Percentiles rank a stretch among this genome's conserved stretches.
phyloP scores from a whole-genome alignment of 2,797 vertebrate genomes.

The Hydrocynus forskahlii region DNA sequence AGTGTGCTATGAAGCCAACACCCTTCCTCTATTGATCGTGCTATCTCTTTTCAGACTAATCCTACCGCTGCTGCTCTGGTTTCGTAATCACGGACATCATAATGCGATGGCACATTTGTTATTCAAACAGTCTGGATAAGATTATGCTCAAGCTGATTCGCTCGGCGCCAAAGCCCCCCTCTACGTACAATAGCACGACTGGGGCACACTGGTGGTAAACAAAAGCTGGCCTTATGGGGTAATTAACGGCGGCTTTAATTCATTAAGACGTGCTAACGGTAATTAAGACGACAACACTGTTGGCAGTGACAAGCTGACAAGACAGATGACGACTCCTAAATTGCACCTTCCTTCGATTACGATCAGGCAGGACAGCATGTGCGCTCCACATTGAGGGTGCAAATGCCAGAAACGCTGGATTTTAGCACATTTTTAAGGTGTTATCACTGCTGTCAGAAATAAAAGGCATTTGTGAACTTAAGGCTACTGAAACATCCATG shows the following conservation, averaged over 20 bases:
- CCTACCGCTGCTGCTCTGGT: constrained; percentile 9
- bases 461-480: constrained; percentile 41
- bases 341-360: constrained; percentile 23
- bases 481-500: constrained; percentile 34
- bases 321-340: constrained; percentile 27
- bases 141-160: constrained; percentile 40
- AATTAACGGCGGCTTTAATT: constrained; percentile 53
- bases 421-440: constrained; percentile 27
- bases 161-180: constrained; percentile 49
- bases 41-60: constrained; percentile 11
- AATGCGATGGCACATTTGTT: constrained; percentile 45
- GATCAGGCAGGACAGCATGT: constrained; percentile 25
- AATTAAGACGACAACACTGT: constrained; percentile 53
- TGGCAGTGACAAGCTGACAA: constrained; percentile 40
- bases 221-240: constrained; percentile 50
- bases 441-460: constrained; percentile 27
- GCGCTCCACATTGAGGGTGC: constrained; percentile 10
- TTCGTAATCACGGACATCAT: constrained; percentile 14
- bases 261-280: constrained; percentile 48
- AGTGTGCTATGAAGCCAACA: neutral
- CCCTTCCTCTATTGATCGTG: constrained; percentile 3
- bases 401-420: constrained; percentile 13
- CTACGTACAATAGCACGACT: constrained; percentile 42
- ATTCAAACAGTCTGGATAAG: constrained; percentile 46
- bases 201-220: constrained; percentile 45